A percentile compares a stretch with the other conserved stretches of the same genome.
phyloP scores from a whole-genome alignment of 2,113 vertebrate species.

The Cervus canadensis region DNA sequence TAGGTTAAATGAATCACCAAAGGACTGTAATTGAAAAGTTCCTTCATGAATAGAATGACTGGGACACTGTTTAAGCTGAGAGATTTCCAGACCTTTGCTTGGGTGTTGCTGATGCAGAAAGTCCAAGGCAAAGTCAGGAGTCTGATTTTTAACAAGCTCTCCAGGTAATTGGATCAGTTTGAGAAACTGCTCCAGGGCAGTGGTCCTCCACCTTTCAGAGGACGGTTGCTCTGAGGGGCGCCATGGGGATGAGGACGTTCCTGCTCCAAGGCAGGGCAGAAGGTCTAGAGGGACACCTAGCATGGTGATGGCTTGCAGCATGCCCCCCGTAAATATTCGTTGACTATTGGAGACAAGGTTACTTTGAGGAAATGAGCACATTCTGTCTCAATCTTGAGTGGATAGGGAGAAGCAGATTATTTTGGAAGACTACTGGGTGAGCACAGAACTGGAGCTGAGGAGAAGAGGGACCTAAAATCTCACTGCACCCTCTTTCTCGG shows the following conservation, averaged over 20 bases:
- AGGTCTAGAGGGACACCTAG: too few relatives aligned
- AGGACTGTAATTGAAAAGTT: background rate
- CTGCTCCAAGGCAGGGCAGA: background rate
- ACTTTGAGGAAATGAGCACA: background rate
- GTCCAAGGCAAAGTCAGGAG: background rate
- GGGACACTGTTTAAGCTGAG: background rate
- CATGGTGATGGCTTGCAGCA: background rate
- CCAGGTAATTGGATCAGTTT: background rate
- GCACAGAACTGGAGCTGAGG: background rate
- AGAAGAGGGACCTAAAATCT: background rate
- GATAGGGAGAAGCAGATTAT: background rate
- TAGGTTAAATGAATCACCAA: background rate
- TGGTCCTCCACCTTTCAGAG: background rate
- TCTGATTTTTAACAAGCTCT: background rate
- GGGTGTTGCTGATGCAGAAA: background rate
- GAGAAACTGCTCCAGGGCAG: background rate
- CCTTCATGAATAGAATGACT: background rate
- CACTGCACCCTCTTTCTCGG: background rate
- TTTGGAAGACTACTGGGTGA: background rate
- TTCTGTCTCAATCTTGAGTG: background rate
- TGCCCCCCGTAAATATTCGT: background rate
- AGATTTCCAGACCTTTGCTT: background rate
- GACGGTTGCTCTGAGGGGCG: fast-evolving
- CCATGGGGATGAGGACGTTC: background rate
- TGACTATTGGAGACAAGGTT: background rate